Evolutionary conservation across 2,888 invertebrate genomes (phyloP), one percentile per base, ranked within the genome.

Genomic region (Lasioglossum marginatum): DNA sequence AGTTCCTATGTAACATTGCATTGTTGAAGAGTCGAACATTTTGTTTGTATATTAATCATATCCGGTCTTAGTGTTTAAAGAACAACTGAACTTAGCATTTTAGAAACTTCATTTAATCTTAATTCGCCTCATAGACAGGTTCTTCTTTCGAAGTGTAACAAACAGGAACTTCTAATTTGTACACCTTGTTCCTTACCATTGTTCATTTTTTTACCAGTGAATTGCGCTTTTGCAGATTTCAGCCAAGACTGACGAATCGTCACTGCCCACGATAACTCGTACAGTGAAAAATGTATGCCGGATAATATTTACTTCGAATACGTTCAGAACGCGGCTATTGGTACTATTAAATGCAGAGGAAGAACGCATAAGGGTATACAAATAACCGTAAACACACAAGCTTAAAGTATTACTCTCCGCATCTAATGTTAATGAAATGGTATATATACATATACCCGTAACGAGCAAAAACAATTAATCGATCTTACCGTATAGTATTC

Each of bases 331-430:
- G 27, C 4, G 19, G 31, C 19, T 34, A 63, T 31, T 34, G 63
- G 31, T 63, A 34, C 31, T 63, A 8, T 31, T 63, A 63, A 63
- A 63, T 31, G 27, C 63, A 63, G 31, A 57, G 57, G 57, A 57
- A 57, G 57, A 57, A 57, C 57, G n/a, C n/a, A 57, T 57, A 60
- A 80, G 34, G 66, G 19, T 79, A 79, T 52, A 70, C 34, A 10
- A 63, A 43, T 70, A 57, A 57, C n/a, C 12, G 12, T n/a, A 52
- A 57, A 57, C 57, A 57, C 57, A 57, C n/a, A 57, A 57, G 57
- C 57, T 57, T 57, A n/a, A 57, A 57, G 57, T 57, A 57, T 57
- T 57, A 57, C 57, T 57, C 57, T 57, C n/a, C 12, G 57, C 57
- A 57, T n/a, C 57, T 57, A 57, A n/a, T n/a, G n/a, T 57, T 57